These are phyloP conservation scores for Muscicapa adusta DNA, from an alignment of 2,113 vertebrate genomes.

Conservation along the genomic window DNA sequence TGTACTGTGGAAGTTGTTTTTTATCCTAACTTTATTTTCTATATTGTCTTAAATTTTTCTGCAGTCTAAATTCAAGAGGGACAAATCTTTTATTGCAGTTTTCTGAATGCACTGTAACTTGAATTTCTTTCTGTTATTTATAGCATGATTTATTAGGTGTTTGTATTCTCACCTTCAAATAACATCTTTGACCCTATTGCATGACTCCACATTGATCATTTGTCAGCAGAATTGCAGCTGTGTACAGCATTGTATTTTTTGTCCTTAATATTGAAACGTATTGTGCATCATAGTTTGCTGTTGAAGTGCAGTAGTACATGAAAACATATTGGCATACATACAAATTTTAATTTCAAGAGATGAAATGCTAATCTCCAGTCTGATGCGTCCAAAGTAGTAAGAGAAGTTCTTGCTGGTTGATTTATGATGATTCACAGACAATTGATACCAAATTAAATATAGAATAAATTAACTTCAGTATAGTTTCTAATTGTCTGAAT, in stretches of 20 bases:
- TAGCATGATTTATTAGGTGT: constrained; percentile 35
- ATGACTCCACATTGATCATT: neutral
- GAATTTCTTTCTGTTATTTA: neutral
- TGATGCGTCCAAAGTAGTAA: neutral
- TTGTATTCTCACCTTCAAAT: constrained; percentile 42
- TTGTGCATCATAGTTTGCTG: neutral
- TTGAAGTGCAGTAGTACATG: neutral
- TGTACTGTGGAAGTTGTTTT: neutral
- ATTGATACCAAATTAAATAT: neutral
- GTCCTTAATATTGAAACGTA: neutral
- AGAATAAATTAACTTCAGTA: neutral
- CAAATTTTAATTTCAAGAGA: neutral
- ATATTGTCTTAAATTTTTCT: neutral
- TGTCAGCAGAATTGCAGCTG: constrained; percentile 37
- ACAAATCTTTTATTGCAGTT: neutral
- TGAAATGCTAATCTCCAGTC: neutral
- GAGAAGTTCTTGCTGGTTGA: neutral
- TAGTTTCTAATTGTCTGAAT: neutral
- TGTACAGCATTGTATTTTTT: neutral
- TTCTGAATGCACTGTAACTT: neutral
- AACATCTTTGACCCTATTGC: constrained; percentile 13
- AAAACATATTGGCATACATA: neutral
- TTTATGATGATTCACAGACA: neutral
- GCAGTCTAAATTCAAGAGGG: neutral
- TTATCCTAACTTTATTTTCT: neutral